These are phyloP conservation scores for Malurus alboscapulatus DNA, from an alignment of 2,113 vertebrate genomes.

Conservation along the genomic window DNA sequence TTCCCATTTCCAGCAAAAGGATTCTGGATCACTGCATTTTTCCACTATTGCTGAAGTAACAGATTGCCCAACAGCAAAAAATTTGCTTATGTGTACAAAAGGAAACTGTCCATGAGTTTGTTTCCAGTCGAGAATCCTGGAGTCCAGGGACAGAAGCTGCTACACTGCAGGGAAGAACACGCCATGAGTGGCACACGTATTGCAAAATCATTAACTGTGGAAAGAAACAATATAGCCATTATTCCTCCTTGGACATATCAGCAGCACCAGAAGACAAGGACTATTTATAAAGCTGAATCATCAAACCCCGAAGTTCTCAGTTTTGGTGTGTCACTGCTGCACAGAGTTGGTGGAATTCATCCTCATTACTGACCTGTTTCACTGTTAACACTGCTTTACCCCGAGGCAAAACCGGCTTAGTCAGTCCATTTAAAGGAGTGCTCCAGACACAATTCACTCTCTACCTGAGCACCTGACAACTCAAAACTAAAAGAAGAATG, in stretches of 20 bases:
- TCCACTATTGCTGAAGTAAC: not conserved
- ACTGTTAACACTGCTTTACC: not conserved
- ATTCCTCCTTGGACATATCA: not conserved
- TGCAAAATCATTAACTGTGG: not conserved
- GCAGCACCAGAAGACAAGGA: not conserved
- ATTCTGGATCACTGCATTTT: not conserved
- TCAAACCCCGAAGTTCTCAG: not conserved
- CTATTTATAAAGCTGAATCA: not conserved
- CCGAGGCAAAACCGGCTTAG: not conserved
- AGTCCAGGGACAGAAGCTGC: not conserved
- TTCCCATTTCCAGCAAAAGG: not conserved
- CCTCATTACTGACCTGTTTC: not conserved
- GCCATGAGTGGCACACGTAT: not conserved
- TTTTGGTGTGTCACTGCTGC: not conserved
- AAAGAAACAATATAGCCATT: not conserved
- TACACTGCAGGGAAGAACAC: not conserved
- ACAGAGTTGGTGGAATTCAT: not conserved
- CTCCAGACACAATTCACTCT: not conserved
- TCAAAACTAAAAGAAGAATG: not conserved
- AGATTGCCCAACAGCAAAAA: conserved; percentile 6
- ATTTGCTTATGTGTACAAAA: not conserved
- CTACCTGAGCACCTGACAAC: not conserved
- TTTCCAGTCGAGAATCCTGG: not conserved
- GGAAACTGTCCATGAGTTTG: not conserved
- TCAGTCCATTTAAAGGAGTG: not conserved